Percentiles rank a stretch among this genome's conserved stretches.
These are phyloP conservation scores for Amphiduros pacificus DNA, from an alignment of 2,888 invertebrate species.

Conservation along the genomic window DNA sequence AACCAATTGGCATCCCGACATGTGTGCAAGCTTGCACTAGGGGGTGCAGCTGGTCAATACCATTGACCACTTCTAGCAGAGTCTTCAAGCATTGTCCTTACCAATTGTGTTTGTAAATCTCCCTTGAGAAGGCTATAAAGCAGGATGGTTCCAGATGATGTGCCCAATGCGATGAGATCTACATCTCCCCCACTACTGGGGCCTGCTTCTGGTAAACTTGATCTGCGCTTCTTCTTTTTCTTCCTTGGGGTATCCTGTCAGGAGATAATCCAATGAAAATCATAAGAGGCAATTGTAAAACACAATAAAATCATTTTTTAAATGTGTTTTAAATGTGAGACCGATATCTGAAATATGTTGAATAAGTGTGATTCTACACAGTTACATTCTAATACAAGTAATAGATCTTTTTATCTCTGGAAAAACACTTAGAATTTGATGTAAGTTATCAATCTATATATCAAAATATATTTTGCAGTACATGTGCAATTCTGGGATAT, in stretches of 20 bases:
- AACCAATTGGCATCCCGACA: too few species aligned
- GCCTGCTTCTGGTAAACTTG: conserved; percentile 47
- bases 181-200: conserved; percentile 31
- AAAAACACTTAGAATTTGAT: too few species aligned
- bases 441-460: too few species aligned
- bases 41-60: too few species aligned
- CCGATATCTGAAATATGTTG: background rate
- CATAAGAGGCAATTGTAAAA: background rate
- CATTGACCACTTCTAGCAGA: too few species aligned
- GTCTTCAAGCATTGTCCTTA: too few species aligned
- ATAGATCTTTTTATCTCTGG: too few species aligned
- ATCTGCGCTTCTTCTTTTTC: conserved; percentile 45
- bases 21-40: too few species aligned
- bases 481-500: too few species aligned
- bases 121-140: conserved; percentile 73
- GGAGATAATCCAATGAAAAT: background rate
- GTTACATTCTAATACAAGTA: background rate
- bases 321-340: too few species aligned
- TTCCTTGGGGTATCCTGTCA: conserved; percentile 30
- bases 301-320: background rate
- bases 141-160: conserved; percentile 72
- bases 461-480: too few species aligned
- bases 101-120: conserved; percentile 65
- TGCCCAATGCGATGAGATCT: conserved; percentile 71
- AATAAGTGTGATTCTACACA: background rate